A percentile compares a stretch with the other conserved stretches of the same genome.
Conservation (phyloP, 2,888 invertebrate genomes). For the Anoncus sp. region DNA sequence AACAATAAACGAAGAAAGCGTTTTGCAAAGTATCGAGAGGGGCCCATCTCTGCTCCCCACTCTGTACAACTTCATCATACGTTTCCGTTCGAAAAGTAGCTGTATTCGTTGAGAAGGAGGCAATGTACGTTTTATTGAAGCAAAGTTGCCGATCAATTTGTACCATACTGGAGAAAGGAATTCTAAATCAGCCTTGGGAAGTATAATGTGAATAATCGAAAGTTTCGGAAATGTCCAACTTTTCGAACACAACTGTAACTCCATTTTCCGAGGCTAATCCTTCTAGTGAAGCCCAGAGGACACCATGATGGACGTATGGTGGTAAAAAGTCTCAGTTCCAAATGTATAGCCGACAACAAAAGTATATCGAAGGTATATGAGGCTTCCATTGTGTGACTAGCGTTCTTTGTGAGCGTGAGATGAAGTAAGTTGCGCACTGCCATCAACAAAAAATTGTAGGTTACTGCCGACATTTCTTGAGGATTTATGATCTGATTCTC, state of each 20-base stretch:
- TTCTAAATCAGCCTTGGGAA: not conserved
- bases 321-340: not conserved
- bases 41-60: too few relatives aligned
- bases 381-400: conserved; percentile 14
- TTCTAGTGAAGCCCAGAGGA: not conserved
- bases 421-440: conserved; percentile 19
- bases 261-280: not conserved
- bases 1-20: too few relatives aligned
- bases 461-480: conserved; percentile 21
- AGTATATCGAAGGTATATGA: conserved; percentile 9
- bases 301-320: not conserved
- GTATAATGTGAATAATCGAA: conserved; percentile 1
- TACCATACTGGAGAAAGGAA: not conserved
- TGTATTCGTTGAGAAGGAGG: not conserved
- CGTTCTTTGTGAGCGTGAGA: conserved; percentile 6
- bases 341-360: conserved; percentile 19
- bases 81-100: conserved; percentile 20
- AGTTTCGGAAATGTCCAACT: conserved; percentile 1
- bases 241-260: conserved; percentile 3
- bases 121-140: conserved; percentile 1
- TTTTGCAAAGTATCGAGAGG: too few relatives aligned
- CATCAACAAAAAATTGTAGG: conserved; percentile 17
- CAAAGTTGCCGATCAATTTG: conserved; percentile 1
- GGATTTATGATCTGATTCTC: conserved; percentile 16
- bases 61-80: not conserved